Percentiles rank a stretch among this genome's conserved stretches.
Conservation (phyloP, 1,140 invertebrate genomes). For the Himalopsyche phryganea region DNA sequence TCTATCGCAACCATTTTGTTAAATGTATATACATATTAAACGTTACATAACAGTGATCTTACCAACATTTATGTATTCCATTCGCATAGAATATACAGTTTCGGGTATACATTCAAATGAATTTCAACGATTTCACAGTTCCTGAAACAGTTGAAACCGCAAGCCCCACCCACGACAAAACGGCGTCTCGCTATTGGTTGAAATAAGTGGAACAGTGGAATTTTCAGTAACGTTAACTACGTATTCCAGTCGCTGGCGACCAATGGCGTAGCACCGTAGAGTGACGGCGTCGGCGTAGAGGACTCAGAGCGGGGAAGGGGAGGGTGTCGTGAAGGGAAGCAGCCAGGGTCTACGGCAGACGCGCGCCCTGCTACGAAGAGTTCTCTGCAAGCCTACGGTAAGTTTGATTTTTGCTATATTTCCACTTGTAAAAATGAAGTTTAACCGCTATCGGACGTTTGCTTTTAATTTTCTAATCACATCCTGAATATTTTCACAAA, state of each 20-base stretch:
- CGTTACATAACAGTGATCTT: too few relatives aligned
- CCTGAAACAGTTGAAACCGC: conserved; percentile 29
- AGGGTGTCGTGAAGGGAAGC: conserved; percentile 3
- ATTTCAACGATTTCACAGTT: conserved; percentile 26
- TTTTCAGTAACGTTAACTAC: conserved; percentile 24
- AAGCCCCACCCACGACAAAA: conserved; percentile 11
- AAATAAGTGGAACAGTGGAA: conserved; percentile 20
- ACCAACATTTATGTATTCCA: conserved; percentile 6
- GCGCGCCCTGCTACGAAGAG: conserved; percentile 22
- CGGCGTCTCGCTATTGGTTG: conserved; percentile 15
- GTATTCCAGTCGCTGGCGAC: conserved; percentile 18
- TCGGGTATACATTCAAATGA: conserved; percentile 28
- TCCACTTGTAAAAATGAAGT: background rate
- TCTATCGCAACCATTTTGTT: too few relatives aligned
- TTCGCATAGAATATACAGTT: conserved; percentile 16
- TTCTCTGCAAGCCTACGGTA: conserved; percentile 27
- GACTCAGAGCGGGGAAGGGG: background rate
- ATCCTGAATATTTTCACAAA: too few relatives aligned
- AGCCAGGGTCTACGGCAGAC: conserved; percentile 25
- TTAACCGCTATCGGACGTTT: too few relatives aligned
- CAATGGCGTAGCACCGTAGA: conserved; percentile 18
- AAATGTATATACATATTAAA: too few relatives aligned
- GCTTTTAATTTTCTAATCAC: too few relatives aligned
- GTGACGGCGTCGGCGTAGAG: conserved; percentile 2
- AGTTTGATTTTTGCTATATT: conserved; percentile 13